phyloP scores from a whole-genome alignment of 92 coral and sea anemone genomes.

The Phenganax stokvisi region DNA sequence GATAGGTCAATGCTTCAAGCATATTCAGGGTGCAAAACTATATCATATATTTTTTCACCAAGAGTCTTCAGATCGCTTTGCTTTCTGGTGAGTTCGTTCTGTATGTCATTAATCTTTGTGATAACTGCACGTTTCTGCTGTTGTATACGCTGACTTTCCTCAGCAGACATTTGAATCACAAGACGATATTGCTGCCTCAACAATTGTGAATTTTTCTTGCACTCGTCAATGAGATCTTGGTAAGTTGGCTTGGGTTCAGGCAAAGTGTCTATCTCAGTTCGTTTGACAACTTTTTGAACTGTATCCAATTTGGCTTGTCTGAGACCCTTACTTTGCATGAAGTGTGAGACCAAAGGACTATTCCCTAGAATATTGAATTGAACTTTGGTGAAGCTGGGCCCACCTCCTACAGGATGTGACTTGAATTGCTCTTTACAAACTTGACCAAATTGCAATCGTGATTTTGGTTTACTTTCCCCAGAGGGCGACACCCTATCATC shows the following conservation, averaged over 20 bases:
- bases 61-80: constrained; percentile 31
- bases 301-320: constrained; percentile 56
- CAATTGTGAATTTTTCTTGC: constrained; percentile 62
- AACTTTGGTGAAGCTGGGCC: constrained; percentile 80
- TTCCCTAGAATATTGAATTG: constrained; percentile 86
- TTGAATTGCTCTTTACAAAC: background rate
- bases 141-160: constrained; percentile 84
- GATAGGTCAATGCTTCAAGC: background rate
- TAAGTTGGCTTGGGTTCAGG: constrained; percentile 75
- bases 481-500: constrained; percentile 45
- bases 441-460: constrained; percentile 15
- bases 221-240: constrained; percentile 66
- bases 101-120: constrained; percentile 72
- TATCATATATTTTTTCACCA: constrained; percentile 37
- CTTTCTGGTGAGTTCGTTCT: constrained; percentile 26
- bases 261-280: constrained; percentile 72
- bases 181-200: constrained; percentile 62
- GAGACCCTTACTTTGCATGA: constrained; percentile 63
- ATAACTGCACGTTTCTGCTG: constrained; percentile 74
- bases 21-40: constrained; percentile 28
- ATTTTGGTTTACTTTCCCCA: background rate
- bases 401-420: constrained; percentile 90
- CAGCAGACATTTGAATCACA: constrained; percentile 72
- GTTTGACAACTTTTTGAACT: constrained; percentile 56
- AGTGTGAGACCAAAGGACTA: constrained; percentile 94